These are phyloP conservation scores for Salpingus planirostris DNA, from an alignment of 2,888 invertebrate species.

Conservation along the genomic window DNA sequence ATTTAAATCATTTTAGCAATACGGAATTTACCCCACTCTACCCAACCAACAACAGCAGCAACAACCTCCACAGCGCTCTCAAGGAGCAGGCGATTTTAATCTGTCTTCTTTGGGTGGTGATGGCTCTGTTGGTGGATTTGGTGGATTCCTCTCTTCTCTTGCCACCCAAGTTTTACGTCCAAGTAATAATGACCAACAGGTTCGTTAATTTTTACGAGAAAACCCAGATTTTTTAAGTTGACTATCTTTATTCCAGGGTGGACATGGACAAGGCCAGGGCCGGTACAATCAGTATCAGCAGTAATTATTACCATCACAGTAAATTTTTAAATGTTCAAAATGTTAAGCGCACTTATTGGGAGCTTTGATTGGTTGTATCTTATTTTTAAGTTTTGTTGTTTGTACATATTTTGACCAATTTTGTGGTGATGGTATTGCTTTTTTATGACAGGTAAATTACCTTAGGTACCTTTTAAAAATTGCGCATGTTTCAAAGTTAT, in stretches of 20 bases:
- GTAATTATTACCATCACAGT: no score
- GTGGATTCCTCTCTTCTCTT: conserved; percentile 31
- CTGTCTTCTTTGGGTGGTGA: conserved; percentile 23
- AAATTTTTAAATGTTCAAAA: no score
- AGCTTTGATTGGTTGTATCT: no score
- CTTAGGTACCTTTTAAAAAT: no score
- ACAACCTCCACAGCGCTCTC: conserved; percentile 15
- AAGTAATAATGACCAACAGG: conserved; percentile 14
- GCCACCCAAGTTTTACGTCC: conserved; percentile 29
- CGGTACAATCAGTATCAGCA: conserved; percentile 5
- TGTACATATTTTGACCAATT: no score
- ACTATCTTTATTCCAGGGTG: conserved; percentile 8
- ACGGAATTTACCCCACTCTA: conserved; percentile 27
- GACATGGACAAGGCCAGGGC: conserved; percentile 8
- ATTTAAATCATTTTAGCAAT: conserved; percentile 21
- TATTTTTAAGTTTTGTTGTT: no score
- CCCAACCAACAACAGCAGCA: conserved; percentile 19
- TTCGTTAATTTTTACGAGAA: neutral
- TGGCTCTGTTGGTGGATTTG: conserved; percentile 34
- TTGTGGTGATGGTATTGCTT: no score
- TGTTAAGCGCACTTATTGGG: no score
- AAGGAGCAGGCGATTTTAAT: conserved; percentile 13
- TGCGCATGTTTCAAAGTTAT: no score
- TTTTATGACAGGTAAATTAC: no score
- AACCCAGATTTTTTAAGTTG: conserved; percentile 3